Evolutionary conservation across 1,140 invertebrate species (phyloP), one percentile per base, ranked within the genome.

Genomic region (Danaus melanippus): DNA sequence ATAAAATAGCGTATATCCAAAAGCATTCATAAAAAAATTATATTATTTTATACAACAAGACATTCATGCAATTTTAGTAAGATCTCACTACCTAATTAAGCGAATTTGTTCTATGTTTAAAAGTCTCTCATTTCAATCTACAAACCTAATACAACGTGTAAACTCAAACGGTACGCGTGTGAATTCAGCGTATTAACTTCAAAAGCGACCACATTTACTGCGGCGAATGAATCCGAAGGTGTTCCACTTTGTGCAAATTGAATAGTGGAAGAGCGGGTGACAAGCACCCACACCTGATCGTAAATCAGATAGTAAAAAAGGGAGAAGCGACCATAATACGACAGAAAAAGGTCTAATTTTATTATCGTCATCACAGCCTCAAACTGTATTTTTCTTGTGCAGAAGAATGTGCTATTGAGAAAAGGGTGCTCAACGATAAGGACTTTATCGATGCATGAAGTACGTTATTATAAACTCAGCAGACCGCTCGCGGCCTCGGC

Each of bases 361-460:
- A 45, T 51, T 12, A 53, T 44, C 46, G 12, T 57, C 60, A 64
- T 50, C 43, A 52, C 43, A 54, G 42, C 69, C 66, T 32, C 21
- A 32, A 32, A 32, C 21, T 32, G 21, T 32, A 77, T 77, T 71
- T 73, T 72, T 70, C 50, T 50, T 65, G 54, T 60, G 59, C 57
- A 51, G 58, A 63, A 76, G 69, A 79, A 82, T 78, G 65, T 67
- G 68, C 71, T 77, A 77, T 74, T 70, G 73, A 78, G 69, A 76
- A 76, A 77, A 82, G 73, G 76, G 72, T 71, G 69, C 69, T 76
- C 68, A 12, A 56, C 74, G 78, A 80, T 79, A 77, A 79, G 70
- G 60, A 66, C 69, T 80, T 77, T 79, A 84, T 76, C 74, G 79
- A 67, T 78, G 76, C 74, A 80, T 78, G 78, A 83, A 83, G 73